Conservation (phyloP, 92 coral and sea anemone genomes). For the Parazoanthus atlanticus region DNA sequence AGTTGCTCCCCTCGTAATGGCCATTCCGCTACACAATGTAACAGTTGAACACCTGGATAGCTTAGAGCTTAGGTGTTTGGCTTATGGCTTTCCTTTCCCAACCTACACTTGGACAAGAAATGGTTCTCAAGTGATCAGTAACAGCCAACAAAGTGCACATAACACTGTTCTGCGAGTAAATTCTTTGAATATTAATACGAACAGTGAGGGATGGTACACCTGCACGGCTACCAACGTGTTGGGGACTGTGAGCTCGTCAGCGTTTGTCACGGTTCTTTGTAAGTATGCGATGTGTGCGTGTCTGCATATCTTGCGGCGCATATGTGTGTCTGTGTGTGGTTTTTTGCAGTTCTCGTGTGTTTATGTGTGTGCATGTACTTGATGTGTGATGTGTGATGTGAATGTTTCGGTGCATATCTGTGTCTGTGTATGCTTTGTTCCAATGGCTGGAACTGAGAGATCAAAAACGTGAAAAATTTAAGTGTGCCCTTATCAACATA, state of each 20-base stretch:
- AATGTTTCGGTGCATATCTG: too few species aligned
- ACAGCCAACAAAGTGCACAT: conserved; percentile 8
- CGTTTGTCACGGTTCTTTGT: conserved; percentile 22
- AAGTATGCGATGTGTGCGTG: neutral
- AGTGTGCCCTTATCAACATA: too few species aligned
- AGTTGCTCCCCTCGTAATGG: neutral
- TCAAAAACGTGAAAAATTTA: too few species aligned
- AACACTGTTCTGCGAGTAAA: neutral
- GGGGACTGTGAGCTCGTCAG: conserved; percentile 23
- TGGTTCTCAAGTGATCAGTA: conserved; percentile 9
- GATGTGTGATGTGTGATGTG: too few species aligned
- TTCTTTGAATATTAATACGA: neutral
- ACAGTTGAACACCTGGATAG: neutral
- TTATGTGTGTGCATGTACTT: too few species aligned
- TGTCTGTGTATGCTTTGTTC: too few species aligned
- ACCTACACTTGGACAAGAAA: conserved; percentile 48
- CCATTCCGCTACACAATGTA: neutral
- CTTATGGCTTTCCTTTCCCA: conserved; percentile 45
- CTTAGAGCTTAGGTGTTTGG: conserved; percentile 19
- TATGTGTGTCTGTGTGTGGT: too few species aligned
- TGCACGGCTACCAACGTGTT: conserved; percentile 21
- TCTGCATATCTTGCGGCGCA: too few species aligned
- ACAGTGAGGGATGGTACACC: conserved; percentile 38
- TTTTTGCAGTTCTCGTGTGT: too few species aligned
- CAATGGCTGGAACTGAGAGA: too few species aligned